Evolutionary conservation across 2,888 invertebrate genomes (phyloP).

Genomic region (Bombylius major): DNA sequence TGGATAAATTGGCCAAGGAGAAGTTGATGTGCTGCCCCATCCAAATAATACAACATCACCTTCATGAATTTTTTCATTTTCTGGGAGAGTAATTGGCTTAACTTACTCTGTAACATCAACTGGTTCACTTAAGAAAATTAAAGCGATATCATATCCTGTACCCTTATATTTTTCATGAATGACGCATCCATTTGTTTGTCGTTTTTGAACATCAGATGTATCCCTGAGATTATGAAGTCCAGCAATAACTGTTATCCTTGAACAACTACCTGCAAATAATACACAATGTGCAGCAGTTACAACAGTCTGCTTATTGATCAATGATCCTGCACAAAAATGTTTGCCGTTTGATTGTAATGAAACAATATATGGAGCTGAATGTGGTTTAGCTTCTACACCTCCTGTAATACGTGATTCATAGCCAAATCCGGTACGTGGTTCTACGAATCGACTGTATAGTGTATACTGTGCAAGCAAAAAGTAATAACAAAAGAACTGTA

Average conservation of each 20-base stretch:
- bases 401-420: conserved; percentile 1
- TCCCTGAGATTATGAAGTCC: conserved; percentile 32
- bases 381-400: conserved; percentile 30
- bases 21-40: conserved; percentile 23
- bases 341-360: conserved; percentile 19
- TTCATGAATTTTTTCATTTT: conserved; percentile 18
- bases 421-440: too few relatives aligned
- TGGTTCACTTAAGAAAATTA: conserved; percentile 30
- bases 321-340: conserved; percentile 36
- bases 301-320: conserved; percentile 31
- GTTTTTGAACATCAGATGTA: conserved; percentile 22
- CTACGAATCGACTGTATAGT: too few relatives aligned
- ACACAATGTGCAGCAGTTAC: conserved; percentile 35
- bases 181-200: conserved; percentile 23
- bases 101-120: conserved; percentile 27
- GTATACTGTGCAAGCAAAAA: too few relatives aligned
- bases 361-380: conserved; percentile 37
- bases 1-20: conserved; percentile 11
- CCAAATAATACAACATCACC: conserved; percentile 23
- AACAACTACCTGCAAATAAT: conserved; percentile 19
- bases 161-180: conserved; percentile 28
- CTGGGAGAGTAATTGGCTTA: conserved; percentile 31
- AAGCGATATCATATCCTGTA: conserved; percentile 43
- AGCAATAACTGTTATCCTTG: conserved; percentile 21
- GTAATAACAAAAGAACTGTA: too few relatives aligned